Evolutionary conservation across 2,113 vertebrate genomes (phyloP), one percentile per base, ranked within the genome.

Genomic region (Callipepla squamata): DNA sequence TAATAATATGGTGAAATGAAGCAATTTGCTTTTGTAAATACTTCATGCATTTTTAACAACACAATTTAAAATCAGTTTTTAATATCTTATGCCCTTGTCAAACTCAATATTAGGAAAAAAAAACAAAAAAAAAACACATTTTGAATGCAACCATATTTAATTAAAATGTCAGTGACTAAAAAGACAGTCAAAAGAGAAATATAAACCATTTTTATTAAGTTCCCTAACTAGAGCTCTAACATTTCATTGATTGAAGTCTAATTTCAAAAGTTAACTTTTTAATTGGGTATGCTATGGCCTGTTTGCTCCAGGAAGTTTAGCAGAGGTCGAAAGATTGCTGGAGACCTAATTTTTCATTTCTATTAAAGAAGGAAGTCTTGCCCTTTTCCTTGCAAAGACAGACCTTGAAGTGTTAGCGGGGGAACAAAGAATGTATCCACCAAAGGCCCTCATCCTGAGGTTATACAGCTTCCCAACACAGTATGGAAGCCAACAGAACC

Each of bases 301-400:
- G 44, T 48, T 92, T 92, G 84, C 91, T 95, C 84, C 91, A 93
- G 78, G 67, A 96, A 94, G 83, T 93, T 81, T 76, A 89, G 80
- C 1, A 65, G 78, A 87, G 87, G 95, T 95, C 92, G 89, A 87
- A 91, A 91, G 89, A 95, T 73, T 87, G 81, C 84, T 77, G 63
- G 74, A 93, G 67, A 93, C 89, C 8, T 82, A 69, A 91, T 93
- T 94, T 94, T 93, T 94, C 55, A 87, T 67, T 94, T 94, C 67
- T 80, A 92, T 82, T 92, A 89, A 85, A 93, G 89, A 91, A 92
- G 80, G 81, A 95, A 96, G 87, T 90, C 89, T 92, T 93, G 94
- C 84, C 92, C 94, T 85, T 92, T 95, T 93, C 80, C 62, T 95
- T 85, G 87, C 74, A 87, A 84, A 94, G 95, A 69, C 2, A 91